Conservation (phyloP, 1,140 invertebrate species). For the Ladona fulva region DNA sequence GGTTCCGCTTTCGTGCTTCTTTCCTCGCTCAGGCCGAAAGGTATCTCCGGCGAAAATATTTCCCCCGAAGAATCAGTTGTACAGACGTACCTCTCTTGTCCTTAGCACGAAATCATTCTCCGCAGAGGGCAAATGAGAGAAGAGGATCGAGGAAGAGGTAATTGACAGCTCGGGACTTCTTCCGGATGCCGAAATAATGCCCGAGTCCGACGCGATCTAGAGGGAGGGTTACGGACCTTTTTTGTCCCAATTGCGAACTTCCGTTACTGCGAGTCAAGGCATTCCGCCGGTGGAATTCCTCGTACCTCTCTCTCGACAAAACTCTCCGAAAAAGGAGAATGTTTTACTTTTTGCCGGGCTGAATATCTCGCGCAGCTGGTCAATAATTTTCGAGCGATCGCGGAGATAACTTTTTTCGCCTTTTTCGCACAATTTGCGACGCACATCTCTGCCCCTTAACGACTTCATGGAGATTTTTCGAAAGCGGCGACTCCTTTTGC, state of each 20-base stretch:
- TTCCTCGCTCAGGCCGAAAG: not conserved
- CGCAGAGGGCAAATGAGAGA: not conserved
- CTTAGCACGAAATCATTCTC: too few species aligned
- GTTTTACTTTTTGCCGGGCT: not conserved
- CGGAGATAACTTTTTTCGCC: too few species aligned
- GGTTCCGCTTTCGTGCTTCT: not conserved
- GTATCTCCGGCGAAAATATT: not conserved
- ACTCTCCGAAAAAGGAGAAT: not conserved
- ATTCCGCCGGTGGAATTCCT: not conserved
- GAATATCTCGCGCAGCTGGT: not conserved
- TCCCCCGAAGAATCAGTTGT: not conserved
- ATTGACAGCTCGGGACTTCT: not conserved
- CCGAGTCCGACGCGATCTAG: not conserved
- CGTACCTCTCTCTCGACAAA: not conserved
- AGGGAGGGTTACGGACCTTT: not conserved
- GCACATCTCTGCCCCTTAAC: not conserved
- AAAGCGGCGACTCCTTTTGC: too few species aligned
- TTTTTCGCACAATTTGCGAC: not conserved
- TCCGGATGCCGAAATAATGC: slow-evolving; percentile 1
- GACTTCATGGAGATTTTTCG: not conserved
- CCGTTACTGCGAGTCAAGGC: not conserved
- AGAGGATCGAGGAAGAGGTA: not conserved
- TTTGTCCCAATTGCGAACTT: not conserved
- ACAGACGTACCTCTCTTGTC: not conserved
- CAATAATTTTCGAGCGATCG: too few species aligned